Evolutionary conservation across 2,113 vertebrate species (phyloP), one percentile per base, ranked within the genome.

Genomic region (Nibea albiflora): DNA sequence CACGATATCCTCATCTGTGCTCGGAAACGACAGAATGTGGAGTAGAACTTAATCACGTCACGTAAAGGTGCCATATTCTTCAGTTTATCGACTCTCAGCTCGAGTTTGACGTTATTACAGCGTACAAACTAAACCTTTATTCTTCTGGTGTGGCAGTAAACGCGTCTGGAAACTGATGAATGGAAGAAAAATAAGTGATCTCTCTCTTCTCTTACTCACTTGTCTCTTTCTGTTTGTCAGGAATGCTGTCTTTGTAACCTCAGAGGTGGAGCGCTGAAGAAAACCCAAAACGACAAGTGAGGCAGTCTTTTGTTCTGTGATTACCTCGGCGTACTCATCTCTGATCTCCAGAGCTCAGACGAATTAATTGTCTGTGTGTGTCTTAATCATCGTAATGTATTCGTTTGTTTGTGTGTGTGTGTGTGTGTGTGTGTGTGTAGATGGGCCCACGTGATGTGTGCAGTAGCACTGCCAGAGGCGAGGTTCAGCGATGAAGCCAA

Each of bases 201-300:
- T 31, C 14, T 2, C 35, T 7, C 17, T 11, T 9, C 24, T 61
- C n/a, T 57, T 24, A 16, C 26, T 68, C 3, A 19, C 16, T 61
- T 47, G 22, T 85, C 12, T 56, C 20, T 52, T 19, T 52, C 6
- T 84, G 15, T 87, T 82, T 64, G 83, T 84, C 89, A 99, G 98
- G 97, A 98, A 84, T 99, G 98, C 90, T 98, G 97, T 94, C 96
- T 99, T 16, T 99, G 98, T 94, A 99, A 96, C 94, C 95, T 99
- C 90, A 95, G 98, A 95, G 98, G 98, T 53, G 98, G 98, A 72
- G 98, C 98, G 17, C 95, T 99, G 79, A 99, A 99, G 92, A 93
- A 95, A 94, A 99, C 98, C 62, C 96, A 95, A 73, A 96, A 98
- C 63, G 93, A 96, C 87, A 97, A 96, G 98, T 98, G 96, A 97